A percentile compares a stretch with the other conserved stretches of the same genome.
Conservation (phyloP, 2,113 vertebrate species). For the Microcebus tavaratra region DNA sequence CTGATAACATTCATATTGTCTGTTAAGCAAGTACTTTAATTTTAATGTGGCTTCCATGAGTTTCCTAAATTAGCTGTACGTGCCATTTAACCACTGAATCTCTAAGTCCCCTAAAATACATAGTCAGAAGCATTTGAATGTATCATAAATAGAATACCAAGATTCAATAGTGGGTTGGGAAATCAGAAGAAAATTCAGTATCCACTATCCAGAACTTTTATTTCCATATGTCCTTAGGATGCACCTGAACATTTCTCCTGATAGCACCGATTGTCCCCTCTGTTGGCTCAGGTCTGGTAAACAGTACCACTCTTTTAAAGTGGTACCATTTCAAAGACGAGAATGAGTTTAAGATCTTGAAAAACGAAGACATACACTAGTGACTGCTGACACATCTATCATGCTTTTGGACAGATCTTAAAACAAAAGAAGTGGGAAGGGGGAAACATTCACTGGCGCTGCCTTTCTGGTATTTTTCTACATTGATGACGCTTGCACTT, state of each 20-base stretch:
- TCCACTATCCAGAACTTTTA: not conserved
- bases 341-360: not conserved
- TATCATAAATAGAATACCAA: not conserved
- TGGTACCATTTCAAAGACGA: not conserved
- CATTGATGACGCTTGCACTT: not conserved
- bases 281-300: not conserved
- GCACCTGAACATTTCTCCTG: not conserved
- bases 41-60: not conserved
- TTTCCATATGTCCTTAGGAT: not conserved
- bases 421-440: not conserved
- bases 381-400: not conserved
- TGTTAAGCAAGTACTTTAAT: not conserved
- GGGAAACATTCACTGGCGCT: not conserved
- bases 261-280: not conserved
- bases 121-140: not conserved
- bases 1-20: not conserved
- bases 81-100: not conserved
- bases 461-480: not conserved
- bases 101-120: not conserved
- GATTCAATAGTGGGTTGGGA: not conserved
- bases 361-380: not conserved
- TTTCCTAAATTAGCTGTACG: not conserved
- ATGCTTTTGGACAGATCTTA: not conserved
- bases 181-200: not conserved
- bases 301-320: not conserved